Base-by-base conservation (phyloP, 1,140 invertebrate genomes). In the Lethrus apterus region DNA sequence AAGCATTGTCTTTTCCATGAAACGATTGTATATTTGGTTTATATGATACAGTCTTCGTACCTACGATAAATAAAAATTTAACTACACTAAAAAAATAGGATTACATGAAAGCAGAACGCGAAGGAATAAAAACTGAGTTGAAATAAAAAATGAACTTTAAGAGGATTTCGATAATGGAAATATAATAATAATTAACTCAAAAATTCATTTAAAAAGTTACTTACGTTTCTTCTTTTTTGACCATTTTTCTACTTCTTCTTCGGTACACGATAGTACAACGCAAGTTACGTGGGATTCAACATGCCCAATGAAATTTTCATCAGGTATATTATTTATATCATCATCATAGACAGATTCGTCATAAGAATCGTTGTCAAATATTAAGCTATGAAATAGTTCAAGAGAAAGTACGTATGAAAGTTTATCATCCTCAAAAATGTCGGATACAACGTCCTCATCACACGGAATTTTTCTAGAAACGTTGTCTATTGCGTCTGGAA, bases 1-100 rank as follows among this genome's bases (percentile, higher is more conserved):
- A 80, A 2, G 80, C 81, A 55, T 79, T 79, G 1, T 65, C 56
- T 36, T 62, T 47, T 0, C 74, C 74, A 24, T 46, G 19, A 41
- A 50, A 60, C 11, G 41, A 45, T 13, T 56, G 56, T 1, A 24
- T 29, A 15, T 17, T 42, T 3, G 21, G 38, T 7, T 42, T 14
- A 17, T 29, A 18, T 38, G 17, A 19, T 21, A 5, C 13, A 2
- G 17, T 1, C 9, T 38, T 18, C 10, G 35, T n/a, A 26, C 23
- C 23, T n/a, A 7, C n/a, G 5, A n/a, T 26, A n/a, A n/a, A n/a
- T n/a, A n/a, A n/a, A n/a, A n/a, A n/a, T n/a, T n/a, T n/a, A n/a
- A n/a, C n/a, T n/a, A n/a, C n/a, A n/a, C n/a, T n/a, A n/a, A n/a
- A n/a, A n/a, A n/a, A 26, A 26, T 26, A 7, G 5, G 23, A 7